phyloP scores from a whole-genome alignment of 2,113 vertebrate genomes.

The Chionodraco myersi region DNA sequence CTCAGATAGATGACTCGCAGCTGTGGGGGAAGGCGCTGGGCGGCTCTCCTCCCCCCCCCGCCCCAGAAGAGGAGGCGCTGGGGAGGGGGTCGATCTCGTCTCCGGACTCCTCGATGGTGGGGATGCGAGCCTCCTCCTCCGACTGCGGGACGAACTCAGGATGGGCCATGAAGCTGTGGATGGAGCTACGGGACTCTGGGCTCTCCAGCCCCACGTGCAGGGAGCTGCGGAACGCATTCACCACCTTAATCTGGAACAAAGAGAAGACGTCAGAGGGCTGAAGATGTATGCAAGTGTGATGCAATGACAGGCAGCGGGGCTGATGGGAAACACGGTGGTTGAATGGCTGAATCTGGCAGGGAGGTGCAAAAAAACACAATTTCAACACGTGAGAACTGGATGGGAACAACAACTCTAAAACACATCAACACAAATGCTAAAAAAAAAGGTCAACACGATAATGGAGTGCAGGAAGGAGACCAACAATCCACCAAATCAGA shows the following conservation, averaged over 20 bases:
- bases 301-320: conserved; percentile 23
- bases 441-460: background rate
- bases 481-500: background rate
- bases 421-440: conserved; percentile 9
- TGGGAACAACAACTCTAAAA: background rate
- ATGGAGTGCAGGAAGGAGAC: background rate
- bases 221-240: conserved; percentile 97
- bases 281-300: background rate
- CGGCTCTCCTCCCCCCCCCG: conserved; percentile 53
- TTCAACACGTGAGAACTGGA: background rate
- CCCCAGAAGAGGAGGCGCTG: conserved; percentile 68
- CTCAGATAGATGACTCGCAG: conserved; percentile 81
- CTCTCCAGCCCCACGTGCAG: conserved; percentile 91
- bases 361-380: conserved; percentile 36
- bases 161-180: conserved; percentile 98
- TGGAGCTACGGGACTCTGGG: conserved; percentile 92
- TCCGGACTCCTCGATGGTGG: conserved; percentile 83
- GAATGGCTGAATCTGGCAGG: conserved; percentile 3
- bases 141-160: conserved; percentile 91
- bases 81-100: conserved; percentile 82
- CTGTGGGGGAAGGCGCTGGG: conserved; percentile 80
- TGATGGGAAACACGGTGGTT: conserved; percentile 31
- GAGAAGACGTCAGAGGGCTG: background rate
- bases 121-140: conserved; percentile 87
- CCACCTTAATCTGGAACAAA: conserved; percentile 93